phyloP scores from a whole-genome alignment of 2,888 invertebrate species.

The Nomada ferruginata region DNA sequence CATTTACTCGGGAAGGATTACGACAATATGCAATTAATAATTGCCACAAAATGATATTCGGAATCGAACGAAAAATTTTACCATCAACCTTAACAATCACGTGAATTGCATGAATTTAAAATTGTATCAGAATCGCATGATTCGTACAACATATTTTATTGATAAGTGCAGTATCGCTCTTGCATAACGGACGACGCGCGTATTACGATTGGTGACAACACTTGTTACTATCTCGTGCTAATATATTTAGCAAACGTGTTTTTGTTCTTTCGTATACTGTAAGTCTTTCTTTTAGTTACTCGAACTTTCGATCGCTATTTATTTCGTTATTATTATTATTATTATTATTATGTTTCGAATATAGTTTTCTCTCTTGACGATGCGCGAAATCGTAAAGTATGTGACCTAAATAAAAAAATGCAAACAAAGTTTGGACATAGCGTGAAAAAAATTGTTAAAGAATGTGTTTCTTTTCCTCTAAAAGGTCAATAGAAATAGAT shows the following conservation, averaged over 20 bases:
- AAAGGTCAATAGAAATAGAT: background rate
- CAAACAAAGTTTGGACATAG: background rate
- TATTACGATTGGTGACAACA: slow-evolving; percentile 22
- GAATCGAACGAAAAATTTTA: background rate
- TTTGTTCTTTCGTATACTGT: background rate
- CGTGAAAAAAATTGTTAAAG: background rate
- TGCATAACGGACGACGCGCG: slow-evolving; percentile 38
- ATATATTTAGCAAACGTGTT: slow-evolving; percentile 11
- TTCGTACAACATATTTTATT: slow-evolving; percentile 5
- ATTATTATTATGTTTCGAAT: background rate
- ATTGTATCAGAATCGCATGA: slow-evolving; percentile 4
- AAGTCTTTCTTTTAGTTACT: background rate
- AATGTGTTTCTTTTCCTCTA: background rate
- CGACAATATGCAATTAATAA: background rate
- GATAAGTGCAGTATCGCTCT: slow-evolving; percentile 38
- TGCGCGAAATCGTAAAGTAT: background rate
- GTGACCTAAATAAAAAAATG: background rate
- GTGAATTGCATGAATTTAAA: background rate
- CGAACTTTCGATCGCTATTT: background rate
- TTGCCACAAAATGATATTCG: background rate
- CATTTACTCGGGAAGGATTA: background rate
- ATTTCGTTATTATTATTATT: background rate
- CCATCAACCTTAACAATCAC: background rate
- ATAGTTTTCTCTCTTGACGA: background rate
- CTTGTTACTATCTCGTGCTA: background rate